Evolutionary conservation across 2,797 vertebrate species (phyloP), one percentile per base, ranked within the genome.

Genomic region (Crax fasciolata): DNA sequence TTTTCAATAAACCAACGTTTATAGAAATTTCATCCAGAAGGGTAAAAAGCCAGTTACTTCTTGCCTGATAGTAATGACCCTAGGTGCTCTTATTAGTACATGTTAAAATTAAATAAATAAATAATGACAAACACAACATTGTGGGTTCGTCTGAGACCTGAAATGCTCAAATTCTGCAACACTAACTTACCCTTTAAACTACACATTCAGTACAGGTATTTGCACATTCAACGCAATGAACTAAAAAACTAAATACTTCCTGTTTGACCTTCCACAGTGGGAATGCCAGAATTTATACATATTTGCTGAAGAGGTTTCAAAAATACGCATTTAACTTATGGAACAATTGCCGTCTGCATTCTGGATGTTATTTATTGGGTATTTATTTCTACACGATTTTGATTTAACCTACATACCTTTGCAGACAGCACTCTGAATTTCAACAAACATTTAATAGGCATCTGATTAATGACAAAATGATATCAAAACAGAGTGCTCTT

Each of bases 351-450:
- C 6, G 68, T 75, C 52, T 74, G 28, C 28, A 49, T 83, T 73
- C 44, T 77, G 30, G 16, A 85, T 20, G 11, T 30, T 46, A n/a
- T 81, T 58, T 83, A 77, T 30, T 82, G 25, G 44, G 82, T 81
- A 57, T 62, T 96, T 93, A 62, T 89, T 82, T 87, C 57, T 52
- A 71, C 21, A 83, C 73, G 38, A 58, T 58, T 81, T 46, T 38
- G 23, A 62, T 83, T 82, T 81, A 52, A 89, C 32, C 32, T 89
- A 62, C 44, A 82, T 38, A 75, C 30, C 39, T 86, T 28, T 55
- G 62, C 2, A 83, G 72, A 73, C 19, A 91, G 61, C 51, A 65
- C 24, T 84, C 54, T 41, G n/a, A 84, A 94, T 91, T 90, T 88
- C 39, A 88, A 62, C 27, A 48, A 38, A 18, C 23, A 39, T 85